Evolutionary conservation across 2,797 vertebrate species (phyloP).

Genomic region (Etheostoma perlongum): DNA sequence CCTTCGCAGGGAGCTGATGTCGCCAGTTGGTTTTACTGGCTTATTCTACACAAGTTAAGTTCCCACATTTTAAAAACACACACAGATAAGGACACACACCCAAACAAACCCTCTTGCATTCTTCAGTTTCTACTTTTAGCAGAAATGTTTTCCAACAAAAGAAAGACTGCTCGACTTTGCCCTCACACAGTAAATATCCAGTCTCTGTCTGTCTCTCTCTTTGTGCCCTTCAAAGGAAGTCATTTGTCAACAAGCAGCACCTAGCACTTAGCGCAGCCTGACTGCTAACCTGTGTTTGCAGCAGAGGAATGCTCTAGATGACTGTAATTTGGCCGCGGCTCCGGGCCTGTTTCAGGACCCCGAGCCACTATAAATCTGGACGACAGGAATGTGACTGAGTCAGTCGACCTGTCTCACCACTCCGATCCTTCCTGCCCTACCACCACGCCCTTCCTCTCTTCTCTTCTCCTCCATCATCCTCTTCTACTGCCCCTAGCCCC

Average conservation of each 20-base stretch:
- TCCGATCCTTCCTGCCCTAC: conserved; percentile 30
- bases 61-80: conserved; percentile 50
- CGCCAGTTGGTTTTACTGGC: conserved; percentile 46
- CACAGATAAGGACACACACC: conserved; percentile 25
- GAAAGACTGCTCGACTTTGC: conserved; percentile 61
- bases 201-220: conserved; percentile 59
- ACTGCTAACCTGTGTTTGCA: conserved; percentile 83
- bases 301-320: conserved; percentile 84
- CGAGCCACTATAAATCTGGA: conserved; percentile 81
- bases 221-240: conserved; percentile 85
- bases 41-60: conserved; percentile 46
- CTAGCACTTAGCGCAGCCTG: conserved; percentile 81
- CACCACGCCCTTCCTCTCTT: conserved; percentile 53
- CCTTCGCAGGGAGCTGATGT: conserved; percentile 46
- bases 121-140: conserved; percentile 54
- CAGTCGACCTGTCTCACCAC: conserved; percentile 72
- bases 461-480: conserved; percentile 18
- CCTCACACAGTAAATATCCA: conserved; percentile 64
- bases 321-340: conserved; percentile 86
- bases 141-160: conserved; percentile 60
- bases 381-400: conserved; percentile 82
- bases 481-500: conserved; percentile 12
- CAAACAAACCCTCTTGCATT: conserved; percentile 48
- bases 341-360: conserved; percentile 79
- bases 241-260: conserved; percentile 86